Evolutionary conservation across 2,113 vertebrate genomes (phyloP).

Genomic region (Ammodytes dubius): DNA sequence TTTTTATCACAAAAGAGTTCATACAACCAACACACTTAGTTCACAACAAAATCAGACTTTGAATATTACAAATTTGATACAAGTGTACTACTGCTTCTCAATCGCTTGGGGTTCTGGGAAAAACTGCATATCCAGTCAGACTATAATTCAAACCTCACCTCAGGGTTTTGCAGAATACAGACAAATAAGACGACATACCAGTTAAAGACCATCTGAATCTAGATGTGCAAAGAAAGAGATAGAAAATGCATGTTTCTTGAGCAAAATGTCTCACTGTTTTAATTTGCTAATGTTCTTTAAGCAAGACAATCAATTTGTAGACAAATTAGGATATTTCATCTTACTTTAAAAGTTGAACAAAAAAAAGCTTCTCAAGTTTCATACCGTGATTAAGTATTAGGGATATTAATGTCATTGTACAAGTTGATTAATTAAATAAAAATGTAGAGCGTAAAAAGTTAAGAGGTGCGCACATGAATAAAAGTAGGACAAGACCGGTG

Average conservation of each 20-base stretch:
- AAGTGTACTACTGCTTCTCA: conserved; percentile 4
- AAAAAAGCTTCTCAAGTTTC: too few relatives aligned
- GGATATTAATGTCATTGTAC: background rate
- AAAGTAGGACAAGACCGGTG: background rate
- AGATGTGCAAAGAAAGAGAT: too few relatives aligned
- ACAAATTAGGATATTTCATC: too few relatives aligned
- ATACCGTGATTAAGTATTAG: too few relatives aligned
- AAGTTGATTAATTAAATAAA: background rate
- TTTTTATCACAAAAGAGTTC: background rate
- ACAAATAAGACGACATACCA: background rate
- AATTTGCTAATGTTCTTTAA: too few relatives aligned
- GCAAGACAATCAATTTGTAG: too few relatives aligned
- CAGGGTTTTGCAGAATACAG: background rate
- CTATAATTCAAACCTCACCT: background rate
- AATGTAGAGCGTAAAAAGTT: background rate
- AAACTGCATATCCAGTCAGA: conserved; percentile 3
- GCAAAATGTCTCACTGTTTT: too few relatives aligned
- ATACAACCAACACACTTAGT: background rate
- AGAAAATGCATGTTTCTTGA: too few relatives aligned
- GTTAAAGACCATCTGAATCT: background rate
- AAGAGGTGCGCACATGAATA: background rate
- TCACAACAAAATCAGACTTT: background rate
- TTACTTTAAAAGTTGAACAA: too few relatives aligned
- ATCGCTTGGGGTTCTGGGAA: background rate
- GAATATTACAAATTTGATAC: background rate